Evolutionary conservation across 2,888 invertebrate species (phyloP).

Genomic region (Bombylius major): DNA sequence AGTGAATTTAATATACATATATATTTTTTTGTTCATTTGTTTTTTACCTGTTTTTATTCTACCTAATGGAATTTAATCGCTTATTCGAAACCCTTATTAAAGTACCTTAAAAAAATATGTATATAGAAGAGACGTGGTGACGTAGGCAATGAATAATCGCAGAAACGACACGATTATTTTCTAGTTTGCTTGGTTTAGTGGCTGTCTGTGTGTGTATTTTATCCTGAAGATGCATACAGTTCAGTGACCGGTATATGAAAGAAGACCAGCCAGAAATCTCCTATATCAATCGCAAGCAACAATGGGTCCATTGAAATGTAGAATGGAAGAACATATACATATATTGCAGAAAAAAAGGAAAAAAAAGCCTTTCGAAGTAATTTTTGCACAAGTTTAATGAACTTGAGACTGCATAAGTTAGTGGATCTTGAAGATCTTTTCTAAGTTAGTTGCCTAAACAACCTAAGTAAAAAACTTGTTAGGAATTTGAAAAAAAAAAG

Average conservation of each 20-base stretch:
- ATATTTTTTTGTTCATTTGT: too few relatives aligned
- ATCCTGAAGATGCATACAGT: neutral
- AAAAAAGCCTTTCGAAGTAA: neutral
- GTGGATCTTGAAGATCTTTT: neutral
- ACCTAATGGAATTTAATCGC: too few relatives aligned
- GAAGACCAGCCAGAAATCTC: neutral
- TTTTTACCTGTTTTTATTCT: too few relatives aligned
- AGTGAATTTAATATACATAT: too few relatives aligned
- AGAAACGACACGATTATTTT: neutral
- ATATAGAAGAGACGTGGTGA: too few relatives aligned
- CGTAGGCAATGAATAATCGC: too few relatives aligned
- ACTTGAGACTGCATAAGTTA: neutral
- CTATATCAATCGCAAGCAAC: neutral
- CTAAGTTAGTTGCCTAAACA: neutral
- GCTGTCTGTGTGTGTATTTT: neutral
- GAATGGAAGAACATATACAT: neutral
- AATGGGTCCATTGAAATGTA: neutral
- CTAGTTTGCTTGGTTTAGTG: neutral
- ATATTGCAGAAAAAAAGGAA: neutral
- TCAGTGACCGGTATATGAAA: neutral
- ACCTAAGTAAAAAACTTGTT: too few relatives aligned
- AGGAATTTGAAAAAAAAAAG: too few relatives aligned
- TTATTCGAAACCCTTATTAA: too few relatives aligned
- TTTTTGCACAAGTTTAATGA: neutral
- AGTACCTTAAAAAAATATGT: too few relatives aligned